These are phyloP conservation scores for Oriolus oriolus DNA, from an alignment of 2,113 vertebrate species.

Conservation along the genomic window DNA sequence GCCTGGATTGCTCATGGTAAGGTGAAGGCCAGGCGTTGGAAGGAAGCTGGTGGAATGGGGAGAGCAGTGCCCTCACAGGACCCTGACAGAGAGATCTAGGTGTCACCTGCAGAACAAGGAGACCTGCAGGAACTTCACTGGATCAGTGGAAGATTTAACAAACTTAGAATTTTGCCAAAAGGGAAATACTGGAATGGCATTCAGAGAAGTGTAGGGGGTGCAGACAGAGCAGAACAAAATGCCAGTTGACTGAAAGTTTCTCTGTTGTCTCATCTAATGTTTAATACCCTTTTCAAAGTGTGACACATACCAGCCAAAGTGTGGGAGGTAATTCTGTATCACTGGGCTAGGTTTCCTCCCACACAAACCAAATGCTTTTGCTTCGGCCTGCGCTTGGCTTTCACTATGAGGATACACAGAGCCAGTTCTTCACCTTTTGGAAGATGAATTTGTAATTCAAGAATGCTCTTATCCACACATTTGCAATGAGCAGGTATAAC, in stretches of 20 bases:
- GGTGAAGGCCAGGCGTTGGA: neutral
- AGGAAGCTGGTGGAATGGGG: neutral
- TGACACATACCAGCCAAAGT: constrained; percentile 43
- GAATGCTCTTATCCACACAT: neutral
- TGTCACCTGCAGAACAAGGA: neutral
- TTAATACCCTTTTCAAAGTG: constrained; percentile 58
- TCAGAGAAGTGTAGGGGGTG: neutral
- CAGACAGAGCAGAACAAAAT: constrained; percentile 37
- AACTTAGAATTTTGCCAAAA: neutral
- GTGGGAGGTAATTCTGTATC: constrained; percentile 45
- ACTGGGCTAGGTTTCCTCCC: constrained; percentile 12
- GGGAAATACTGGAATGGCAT: neutral
- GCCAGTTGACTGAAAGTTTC: constrained; percentile 28
- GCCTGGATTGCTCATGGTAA: neutral
- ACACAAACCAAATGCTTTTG: constrained; percentile 25
- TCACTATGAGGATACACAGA: neutral
- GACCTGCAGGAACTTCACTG: neutral
- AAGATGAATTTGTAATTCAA: neutral
- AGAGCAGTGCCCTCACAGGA: neutral
- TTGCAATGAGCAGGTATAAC: neutral
- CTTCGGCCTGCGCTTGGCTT: neutral
- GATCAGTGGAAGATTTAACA: neutral
- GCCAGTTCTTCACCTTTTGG: neutral
- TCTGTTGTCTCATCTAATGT: constrained; percentile 47
- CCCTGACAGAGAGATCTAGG: neutral